A percentile compares a stretch with the other conserved stretches of the same genome.
Evolutionary conservation across 37 sponge, comb jelly and placozoan species (phyloP).

Genomic region (Amphimedon queenslandica): DNA sequence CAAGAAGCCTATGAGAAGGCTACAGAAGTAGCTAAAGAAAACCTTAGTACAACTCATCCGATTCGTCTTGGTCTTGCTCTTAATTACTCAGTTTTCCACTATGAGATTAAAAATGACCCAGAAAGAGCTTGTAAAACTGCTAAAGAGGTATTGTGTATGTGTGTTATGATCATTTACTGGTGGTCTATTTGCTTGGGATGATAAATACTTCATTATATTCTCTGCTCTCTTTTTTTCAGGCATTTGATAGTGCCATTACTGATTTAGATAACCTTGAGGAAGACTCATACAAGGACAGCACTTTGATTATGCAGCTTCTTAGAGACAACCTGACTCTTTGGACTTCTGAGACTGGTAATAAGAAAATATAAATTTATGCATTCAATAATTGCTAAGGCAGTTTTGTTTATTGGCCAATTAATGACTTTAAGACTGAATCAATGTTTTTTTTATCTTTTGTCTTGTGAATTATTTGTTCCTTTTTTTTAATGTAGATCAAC

Average conservation of each 20-base stretch:
- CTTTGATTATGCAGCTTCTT: slow-evolving; percentile 93
- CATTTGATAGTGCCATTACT: slow-evolving; percentile 88
- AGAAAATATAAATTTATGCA: too few relatives aligned
- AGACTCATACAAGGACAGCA: slow-evolving; percentile 94
- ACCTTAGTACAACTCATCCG: slow-evolving; percentile 67
- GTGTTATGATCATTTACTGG: too few relatives aligned
- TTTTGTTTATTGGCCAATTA: too few relatives aligned
- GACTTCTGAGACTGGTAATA: slow-evolving; percentile 67
- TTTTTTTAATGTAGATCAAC: too few relatives aligned
- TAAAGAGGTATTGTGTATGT: too few relatives aligned
- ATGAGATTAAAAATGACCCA: slow-evolving; percentile 64
- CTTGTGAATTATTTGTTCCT: too few relatives aligned
- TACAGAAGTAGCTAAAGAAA: slow-evolving; percentile 25
- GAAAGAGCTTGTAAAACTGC: slow-evolving; percentile 77
- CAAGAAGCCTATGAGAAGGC: slow-evolving; percentile 51
- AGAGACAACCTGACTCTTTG: slow-evolving; percentile 92
- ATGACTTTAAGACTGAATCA: too few relatives aligned
- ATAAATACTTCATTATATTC: too few relatives aligned
- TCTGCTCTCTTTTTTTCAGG: too few relatives aligned
- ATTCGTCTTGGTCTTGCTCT: slow-evolving; percentile 80
- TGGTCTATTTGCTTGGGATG: too few relatives aligned
- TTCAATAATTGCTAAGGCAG: too few relatives aligned
- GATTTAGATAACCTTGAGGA: slow-evolving; percentile 81
- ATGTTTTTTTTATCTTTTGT: too few relatives aligned
- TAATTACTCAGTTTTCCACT: slow-evolving; percentile 84